Conservation (phyloP, 1,140 invertebrate genomes). For the Lethrus apterus region DNA sequence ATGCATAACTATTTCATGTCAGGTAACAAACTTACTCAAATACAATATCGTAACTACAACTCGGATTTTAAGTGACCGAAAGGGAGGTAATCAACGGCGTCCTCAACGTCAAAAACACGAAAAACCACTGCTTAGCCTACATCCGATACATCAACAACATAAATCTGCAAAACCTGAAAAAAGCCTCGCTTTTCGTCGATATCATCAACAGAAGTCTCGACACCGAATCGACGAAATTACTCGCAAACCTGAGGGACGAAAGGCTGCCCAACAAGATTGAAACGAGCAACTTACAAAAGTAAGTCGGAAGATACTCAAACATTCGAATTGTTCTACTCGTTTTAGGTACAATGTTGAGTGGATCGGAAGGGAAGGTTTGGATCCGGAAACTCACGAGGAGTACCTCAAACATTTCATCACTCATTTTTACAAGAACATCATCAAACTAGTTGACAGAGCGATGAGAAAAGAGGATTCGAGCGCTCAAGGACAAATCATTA, state of each 20-base stretch:
- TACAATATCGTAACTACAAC: not conserved
- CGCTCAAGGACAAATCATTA: constrained; percentile 87
- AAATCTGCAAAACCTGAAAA: constrained; percentile 89
- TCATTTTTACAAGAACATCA: constrained; percentile 92
- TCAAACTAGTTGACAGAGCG: constrained; percentile 84
- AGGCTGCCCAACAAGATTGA: constrained; percentile 81
- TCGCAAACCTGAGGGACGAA: constrained; percentile 85
- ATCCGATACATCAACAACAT: constrained; percentile 96
- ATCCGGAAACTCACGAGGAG: constrained; percentile 85
- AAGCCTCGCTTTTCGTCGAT: constrained; percentile 91
- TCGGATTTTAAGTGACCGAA: constrained; percentile 76
- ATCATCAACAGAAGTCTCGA: constrained; percentile 90
- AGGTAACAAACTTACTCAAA: no score
- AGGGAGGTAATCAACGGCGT: constrained; percentile 94
- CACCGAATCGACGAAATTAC: constrained; percentile 82
- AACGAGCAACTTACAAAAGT: constrained; percentile 81
- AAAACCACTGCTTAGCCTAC: constrained; percentile 94
- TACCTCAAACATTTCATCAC: constrained; percentile 93
- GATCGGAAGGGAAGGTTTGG: constrained; percentile 92
- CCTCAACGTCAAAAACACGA: constrained; percentile 88
- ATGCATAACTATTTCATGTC: constrained; percentile 99
- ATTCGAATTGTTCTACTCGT: constrained; percentile 9
- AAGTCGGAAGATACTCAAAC: constrained; percentile 23
- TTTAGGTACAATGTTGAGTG: constrained; percentile 90
- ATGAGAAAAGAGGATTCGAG: constrained; percentile 94